These are phyloP conservation scores for Sphenopsis melanotis DNA, from an alignment of 2,797 vertebrate genomes.

Conservation along the genomic window DNA sequence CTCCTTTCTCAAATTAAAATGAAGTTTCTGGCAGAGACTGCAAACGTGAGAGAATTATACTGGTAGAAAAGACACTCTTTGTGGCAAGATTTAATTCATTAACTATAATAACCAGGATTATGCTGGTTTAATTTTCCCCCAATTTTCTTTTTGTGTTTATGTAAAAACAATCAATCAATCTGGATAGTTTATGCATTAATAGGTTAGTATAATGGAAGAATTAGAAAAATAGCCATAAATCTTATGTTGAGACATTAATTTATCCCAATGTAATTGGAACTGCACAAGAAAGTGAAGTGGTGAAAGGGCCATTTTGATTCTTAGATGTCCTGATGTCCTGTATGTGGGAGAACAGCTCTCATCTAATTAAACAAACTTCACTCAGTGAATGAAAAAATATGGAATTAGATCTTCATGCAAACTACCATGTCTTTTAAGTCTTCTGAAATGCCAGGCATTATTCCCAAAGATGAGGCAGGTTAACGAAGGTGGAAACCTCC, in stretches of 20 bases:
- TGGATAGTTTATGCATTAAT: not conserved
- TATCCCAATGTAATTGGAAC: not conserved
- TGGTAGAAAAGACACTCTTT: not conserved
- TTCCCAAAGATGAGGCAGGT: not conserved
- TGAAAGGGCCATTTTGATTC: not conserved
- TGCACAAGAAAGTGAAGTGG: not conserved
- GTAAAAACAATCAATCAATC: not conserved
- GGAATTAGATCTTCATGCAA: not conserved
- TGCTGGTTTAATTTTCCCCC: not conserved
- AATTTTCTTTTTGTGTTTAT: not conserved
- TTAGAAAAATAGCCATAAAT: not conserved
- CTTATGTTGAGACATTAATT: not conserved
- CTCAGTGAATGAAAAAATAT: not conserved
- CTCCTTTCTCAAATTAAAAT: not conserved
- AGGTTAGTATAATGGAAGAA: not conserved
- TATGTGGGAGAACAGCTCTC: not conserved
- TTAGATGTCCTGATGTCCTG: not conserved
- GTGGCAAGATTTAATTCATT: not conserved
- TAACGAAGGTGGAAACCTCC: not conserved
- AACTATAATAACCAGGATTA: not conserved
- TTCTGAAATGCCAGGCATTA: not conserved
- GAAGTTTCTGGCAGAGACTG: not conserved
- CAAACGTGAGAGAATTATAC: accelerated
- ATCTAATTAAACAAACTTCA: not conserved
- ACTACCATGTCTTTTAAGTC: not conserved